phyloP scores from a whole-genome alignment of 2,113 vertebrate species.

The Hydrochoerus hydrochaeris region DNA sequence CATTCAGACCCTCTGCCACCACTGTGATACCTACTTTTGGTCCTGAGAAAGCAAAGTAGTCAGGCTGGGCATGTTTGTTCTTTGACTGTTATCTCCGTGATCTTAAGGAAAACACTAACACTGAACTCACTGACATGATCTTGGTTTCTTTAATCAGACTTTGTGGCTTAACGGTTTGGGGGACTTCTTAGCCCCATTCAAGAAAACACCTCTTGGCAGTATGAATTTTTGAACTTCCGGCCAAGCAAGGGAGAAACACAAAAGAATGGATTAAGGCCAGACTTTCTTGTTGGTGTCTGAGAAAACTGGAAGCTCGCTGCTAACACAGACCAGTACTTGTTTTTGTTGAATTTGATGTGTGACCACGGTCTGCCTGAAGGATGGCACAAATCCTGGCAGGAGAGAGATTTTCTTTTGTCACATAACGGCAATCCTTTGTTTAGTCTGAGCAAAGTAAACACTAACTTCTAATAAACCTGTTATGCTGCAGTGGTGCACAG shows the following conservation, averaged over 20 bases:
- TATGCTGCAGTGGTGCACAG: background rate
- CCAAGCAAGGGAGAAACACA: background rate
- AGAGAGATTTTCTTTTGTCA: constrained; percentile 44
- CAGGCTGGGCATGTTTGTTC: background rate
- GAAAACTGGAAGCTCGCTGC: constrained; percentile 46
- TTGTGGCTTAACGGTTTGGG: background rate
- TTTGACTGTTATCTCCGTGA: background rate
- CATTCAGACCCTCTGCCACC: background rate
- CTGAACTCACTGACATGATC: constrained; percentile 11
- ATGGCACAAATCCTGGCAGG: background rate
- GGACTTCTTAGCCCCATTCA: background rate
- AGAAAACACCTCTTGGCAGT: constrained; percentile 33
- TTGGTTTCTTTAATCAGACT: constrained; percentile 14
- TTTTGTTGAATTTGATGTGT: background rate
- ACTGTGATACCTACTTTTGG: background rate
- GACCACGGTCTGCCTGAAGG: constrained; percentile 9
- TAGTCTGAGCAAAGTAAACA: constrained; percentile 62
- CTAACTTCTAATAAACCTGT: constrained; percentile 81
- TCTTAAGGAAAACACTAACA: constrained; percentile 68
- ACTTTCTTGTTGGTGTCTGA: constrained; percentile 15
- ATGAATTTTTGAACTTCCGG: constrained; percentile 6
- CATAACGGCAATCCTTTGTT: background rate
- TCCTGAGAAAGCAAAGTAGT: constrained; percentile 7
- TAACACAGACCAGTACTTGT: background rate
- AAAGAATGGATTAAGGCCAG: background rate